Base-by-base conservation (phyloP, 1,140 invertebrate genomes). In the Laupala kohalensis region DNA sequence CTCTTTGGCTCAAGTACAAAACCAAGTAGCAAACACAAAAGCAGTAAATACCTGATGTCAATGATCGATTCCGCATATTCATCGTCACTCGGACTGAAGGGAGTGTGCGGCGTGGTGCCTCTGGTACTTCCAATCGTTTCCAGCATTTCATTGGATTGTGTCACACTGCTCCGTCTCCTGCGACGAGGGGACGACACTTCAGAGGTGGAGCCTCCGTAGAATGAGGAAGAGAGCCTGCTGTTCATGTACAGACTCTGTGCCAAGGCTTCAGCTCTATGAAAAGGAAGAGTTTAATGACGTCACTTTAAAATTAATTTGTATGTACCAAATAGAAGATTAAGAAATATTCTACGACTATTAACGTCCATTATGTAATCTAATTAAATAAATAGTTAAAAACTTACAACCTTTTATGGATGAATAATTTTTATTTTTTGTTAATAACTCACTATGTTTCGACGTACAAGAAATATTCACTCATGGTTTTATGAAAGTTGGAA, bases 211-310 rank as follows among this genome's bases (percentile, higher is more conserved):
- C 81, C 76, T 27, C 81, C 76, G 62, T 82, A 81, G 69, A 75
- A 68, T 19, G 78, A 78, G 72, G 77, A 81, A 23, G 85, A 84
- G 27, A 87, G 74, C 63, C 83, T 79, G 67, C 84, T 81, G 75
- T 84, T 86, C 72, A 83, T 81, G 74, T 85, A 86, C 25, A 87
- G 74, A 25, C 83, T 82, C 70, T 87, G 81, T 6, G 81, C 82
- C 24, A 82, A 71, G 27, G 80, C 79, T 76, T 83, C 82, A 26
- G 82, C 77, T 71, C 81, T 81, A 69, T 29, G 74, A 75, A 70
- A 27, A 9, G 24, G 9, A 23, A 68, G 9, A 28, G 2, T 12
- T 15, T 15, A 30, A 6, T 25, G 27, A 25, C 9, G 12, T n/a
- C 15, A 2, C n/a, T 6, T 25, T 68, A 2, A 30, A 26, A 65